These are phyloP conservation scores for Macroramphosus scolopax DNA, from an alignment of 2,797 vertebrate genomes.

Conservation along the genomic window DNA sequence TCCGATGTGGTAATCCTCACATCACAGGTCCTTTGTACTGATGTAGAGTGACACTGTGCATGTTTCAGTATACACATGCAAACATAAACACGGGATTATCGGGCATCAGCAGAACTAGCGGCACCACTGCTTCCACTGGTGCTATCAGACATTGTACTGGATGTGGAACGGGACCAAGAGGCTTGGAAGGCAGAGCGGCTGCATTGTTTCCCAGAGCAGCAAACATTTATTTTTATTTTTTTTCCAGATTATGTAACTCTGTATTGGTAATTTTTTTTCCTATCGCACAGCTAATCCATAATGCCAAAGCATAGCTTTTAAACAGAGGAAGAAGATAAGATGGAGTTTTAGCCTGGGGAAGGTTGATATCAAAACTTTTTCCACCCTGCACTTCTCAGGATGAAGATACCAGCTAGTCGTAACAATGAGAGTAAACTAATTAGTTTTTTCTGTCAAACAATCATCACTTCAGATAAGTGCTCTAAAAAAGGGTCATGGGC, in stretches of 20 bases:
- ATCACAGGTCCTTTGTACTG: constrained; percentile 62
- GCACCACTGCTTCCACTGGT: constrained; percentile 3
- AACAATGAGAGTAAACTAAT: no score
- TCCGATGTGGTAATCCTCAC: constrained; percentile 60
- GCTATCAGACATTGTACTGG: constrained; percentile 20
- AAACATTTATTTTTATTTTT: neutral
- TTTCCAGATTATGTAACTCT: constrained; percentile 1
- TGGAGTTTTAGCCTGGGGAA: no score
- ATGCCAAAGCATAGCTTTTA: no score
- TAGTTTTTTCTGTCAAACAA: no score
- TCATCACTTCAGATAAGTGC: no score
- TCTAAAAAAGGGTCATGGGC: no score
- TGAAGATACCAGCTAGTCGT: no score
- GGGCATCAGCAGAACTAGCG: constrained; percentile 24
- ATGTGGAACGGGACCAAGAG: constrained; percentile 14
- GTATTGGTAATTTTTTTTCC: no score
- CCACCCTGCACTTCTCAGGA: no score
- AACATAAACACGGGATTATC: constrained; percentile 62
- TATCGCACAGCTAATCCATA: no score
- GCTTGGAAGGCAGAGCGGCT: constrained; percentile 1
- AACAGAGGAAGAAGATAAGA: no score
- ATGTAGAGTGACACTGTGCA: constrained; percentile 59
- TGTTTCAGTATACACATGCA: constrained; percentile 50
- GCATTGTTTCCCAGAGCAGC: neutral
- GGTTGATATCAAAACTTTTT: no score